A percentile compares a stretch with the other conserved stretches of the same genome.
These are phyloP conservation scores for Eleutherodactylus coqui DNA, from an alignment of 2,797 vertebrate genomes.

Conservation along the genomic window DNA sequence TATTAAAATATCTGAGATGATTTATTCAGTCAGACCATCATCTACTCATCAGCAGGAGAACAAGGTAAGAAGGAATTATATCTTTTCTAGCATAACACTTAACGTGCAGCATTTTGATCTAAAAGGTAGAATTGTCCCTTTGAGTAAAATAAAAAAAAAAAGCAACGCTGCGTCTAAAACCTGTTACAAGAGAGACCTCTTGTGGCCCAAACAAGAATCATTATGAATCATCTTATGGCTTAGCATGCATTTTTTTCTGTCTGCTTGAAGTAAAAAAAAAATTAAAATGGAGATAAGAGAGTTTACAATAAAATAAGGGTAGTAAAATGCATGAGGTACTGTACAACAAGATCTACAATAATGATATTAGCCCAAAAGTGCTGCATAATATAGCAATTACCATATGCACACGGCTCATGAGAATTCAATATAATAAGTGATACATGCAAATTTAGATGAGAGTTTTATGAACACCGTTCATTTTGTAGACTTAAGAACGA, in stretches of 20 bases:
- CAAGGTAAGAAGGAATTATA: slow-evolving; percentile 76
- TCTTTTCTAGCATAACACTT: slow-evolving; percentile 76
- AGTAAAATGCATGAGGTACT: not conserved
- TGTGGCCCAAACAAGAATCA: slow-evolving; percentile 76
- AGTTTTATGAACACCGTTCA: not conserved
- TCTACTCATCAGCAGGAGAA: slow-evolving; percentile 78
- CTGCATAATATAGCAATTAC: not conserved
- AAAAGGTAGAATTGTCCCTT: slow-evolving; percentile 79
- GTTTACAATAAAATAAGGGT: not conserved
- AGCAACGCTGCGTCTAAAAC: slow-evolving; percentile 73
- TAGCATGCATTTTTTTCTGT: slow-evolving; percentile 9
- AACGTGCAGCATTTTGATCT: slow-evolving; percentile 75
- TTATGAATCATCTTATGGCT: not conserved
- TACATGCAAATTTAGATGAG: not conserved
- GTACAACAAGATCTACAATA: no score
- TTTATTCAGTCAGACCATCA: slow-evolving; percentile 78
- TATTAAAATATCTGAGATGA: slow-evolving; percentile 78
- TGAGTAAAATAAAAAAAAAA: slow-evolving; percentile 74
- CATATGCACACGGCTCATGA: not conserved
- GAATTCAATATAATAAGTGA: not conserved
- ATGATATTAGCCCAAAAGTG: not conserved
- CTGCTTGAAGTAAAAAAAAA: not conserved
- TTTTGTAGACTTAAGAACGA: not conserved
- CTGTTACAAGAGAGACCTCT: slow-evolving; percentile 97
- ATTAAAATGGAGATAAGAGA: not conserved